Percentiles rank a stretch among this genome's conserved stretches.
Evolutionary conservation across 92 coral and sea anemone genomes (phyloP).

Genomic region (Epizoanthus illoricatus): DNA sequence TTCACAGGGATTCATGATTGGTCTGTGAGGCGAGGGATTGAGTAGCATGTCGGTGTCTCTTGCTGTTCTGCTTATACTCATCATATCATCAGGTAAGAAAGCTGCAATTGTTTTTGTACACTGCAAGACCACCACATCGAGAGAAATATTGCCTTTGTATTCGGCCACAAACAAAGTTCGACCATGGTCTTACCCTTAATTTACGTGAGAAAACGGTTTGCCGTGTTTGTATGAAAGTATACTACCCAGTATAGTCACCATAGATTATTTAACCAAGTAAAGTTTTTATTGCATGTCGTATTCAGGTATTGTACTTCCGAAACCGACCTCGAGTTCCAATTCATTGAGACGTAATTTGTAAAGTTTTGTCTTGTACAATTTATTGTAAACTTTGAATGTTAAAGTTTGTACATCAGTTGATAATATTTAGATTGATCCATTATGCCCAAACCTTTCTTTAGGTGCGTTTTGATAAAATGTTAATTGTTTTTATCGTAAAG

Average conservation of each 20-base stretch:
- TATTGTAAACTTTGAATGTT: background rate
- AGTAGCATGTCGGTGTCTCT: background rate
- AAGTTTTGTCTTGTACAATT: background rate
- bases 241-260: background rate
- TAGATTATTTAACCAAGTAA: background rate
- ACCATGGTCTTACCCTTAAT: background rate
- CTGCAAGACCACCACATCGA: background rate
- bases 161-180: background rate
- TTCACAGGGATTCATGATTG: background rate
- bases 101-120: background rate
- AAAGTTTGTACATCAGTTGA: background rate
- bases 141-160: background rate
- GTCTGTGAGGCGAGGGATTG: background rate
- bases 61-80: background rate
- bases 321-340: background rate
- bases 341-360: background rate
- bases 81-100: slow-evolving; percentile 22
- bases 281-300: background rate
- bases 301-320: too few species aligned
- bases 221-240: background rate
- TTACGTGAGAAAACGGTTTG: background rate
- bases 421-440: background rate
- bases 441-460: background rate
- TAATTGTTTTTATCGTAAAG: slow-evolving; percentile 34
- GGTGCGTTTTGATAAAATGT: slow-evolving; percentile 31